Evolutionary conservation across 2,888 invertebrate species (phyloP).

Genomic region (Bombylius major): DNA sequence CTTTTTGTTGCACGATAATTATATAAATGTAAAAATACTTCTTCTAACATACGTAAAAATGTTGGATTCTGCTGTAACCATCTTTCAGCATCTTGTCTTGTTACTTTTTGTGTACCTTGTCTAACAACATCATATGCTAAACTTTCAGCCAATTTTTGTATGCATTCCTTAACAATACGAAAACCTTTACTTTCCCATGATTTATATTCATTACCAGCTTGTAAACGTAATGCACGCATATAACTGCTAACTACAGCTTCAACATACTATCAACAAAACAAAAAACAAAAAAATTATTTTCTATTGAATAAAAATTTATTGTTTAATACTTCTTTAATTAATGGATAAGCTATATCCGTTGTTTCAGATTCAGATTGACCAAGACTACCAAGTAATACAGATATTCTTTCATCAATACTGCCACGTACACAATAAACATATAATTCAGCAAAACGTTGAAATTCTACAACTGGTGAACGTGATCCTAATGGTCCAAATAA

Average conservation of each 20-base stretch:
- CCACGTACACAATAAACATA: constrained; percentile 58
- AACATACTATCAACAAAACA: constrained; percentile 43
- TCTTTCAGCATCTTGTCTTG: constrained; percentile 24
- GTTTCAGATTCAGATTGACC: constrained; percentile 42
- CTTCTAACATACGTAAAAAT: constrained; percentile 40
- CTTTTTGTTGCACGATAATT: constrained; percentile 25
- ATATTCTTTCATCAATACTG: constrained; percentile 49
- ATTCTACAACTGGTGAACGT: constrained; percentile 42
- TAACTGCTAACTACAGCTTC: constrained; percentile 65
- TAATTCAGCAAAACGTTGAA: constrained; percentile 54
- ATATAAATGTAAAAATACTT: constrained; percentile 43
- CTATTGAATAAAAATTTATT: not conserved
- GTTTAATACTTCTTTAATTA: constrained; percentile 45
- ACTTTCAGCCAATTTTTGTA: constrained; percentile 45
- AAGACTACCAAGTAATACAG: constrained; percentile 44
- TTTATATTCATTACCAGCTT: constrained; percentile 40
- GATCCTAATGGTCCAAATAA: constrained; percentile 46
- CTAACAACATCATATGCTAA: constrained; percentile 35
- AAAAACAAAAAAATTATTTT: not conserved
- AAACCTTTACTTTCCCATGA: constrained; percentile 50
- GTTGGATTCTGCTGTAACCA: constrained; percentile 40
- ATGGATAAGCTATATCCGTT: constrained; percentile 45
- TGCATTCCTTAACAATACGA: constrained; percentile 41
- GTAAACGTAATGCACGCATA: constrained; percentile 51
- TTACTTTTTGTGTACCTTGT: constrained; percentile 25